phyloP scores from a whole-genome alignment of 2,888 invertebrate genomes.

The Apotomis turbidana region DNA sequence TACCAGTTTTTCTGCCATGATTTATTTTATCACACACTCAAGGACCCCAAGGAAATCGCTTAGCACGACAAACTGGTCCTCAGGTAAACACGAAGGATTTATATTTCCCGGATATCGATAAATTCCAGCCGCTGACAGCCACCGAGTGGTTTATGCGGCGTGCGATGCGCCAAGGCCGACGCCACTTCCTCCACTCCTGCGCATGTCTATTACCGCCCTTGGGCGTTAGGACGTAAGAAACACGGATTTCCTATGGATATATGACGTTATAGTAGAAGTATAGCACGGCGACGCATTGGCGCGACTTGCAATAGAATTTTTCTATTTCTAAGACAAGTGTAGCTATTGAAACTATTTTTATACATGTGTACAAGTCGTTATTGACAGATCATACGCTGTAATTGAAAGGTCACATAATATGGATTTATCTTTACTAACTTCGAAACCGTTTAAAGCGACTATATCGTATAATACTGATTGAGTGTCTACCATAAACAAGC shows the following conservation, averaged over 20 bases:
- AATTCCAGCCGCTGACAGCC: conserved; percentile 32
- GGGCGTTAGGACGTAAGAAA: not conserved
- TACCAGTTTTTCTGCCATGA: not conserved
- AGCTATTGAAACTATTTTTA: not conserved
- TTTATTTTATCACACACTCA: not conserved
- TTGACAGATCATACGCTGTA: not conserved
- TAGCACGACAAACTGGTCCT: conserved; percentile 19
- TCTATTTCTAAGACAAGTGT: not conserved
- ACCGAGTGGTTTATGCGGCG: conserved; percentile 22
- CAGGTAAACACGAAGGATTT: conserved; percentile 27
- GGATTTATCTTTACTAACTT: too few relatives aligned
- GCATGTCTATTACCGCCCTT: conserved; percentile 12
- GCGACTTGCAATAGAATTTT: not conserved
- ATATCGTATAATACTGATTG: too few relatives aligned
- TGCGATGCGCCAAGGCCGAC: conserved; percentile 36
- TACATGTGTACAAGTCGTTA: not conserved
- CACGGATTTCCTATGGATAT: not conserved
- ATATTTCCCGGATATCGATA: conserved; percentile 41
- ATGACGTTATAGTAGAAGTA: not conserved
- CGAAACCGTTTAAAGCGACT: too few relatives aligned
- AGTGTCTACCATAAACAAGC: too few relatives aligned
- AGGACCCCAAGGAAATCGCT: conserved; percentile 12
- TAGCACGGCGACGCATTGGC: conserved; percentile 11
- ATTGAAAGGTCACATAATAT: too few relatives aligned
- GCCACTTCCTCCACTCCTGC: conserved; percentile 31